Evolutionary conservation across 1,140 invertebrate species (phyloP).

Genomic region (Drosophila pachea): DNA sequence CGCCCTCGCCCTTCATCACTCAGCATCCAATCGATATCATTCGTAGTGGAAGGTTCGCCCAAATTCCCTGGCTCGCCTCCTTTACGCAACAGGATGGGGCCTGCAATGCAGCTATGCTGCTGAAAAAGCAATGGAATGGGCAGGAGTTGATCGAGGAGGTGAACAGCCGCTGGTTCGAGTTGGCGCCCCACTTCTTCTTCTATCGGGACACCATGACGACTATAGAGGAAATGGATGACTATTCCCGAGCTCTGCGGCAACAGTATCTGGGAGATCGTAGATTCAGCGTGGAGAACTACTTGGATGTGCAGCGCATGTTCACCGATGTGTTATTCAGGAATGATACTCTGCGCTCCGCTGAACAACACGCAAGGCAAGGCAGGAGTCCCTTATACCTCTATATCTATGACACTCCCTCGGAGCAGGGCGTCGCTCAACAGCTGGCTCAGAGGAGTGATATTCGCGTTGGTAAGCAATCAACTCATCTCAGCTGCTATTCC

Average conservation of each 20-base stretch:
- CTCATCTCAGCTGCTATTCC: background rate
- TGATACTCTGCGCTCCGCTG: slow-evolving; percentile 26
- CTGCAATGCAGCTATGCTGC: slow-evolving; percentile 78
- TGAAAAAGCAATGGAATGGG: slow-evolving; percentile 15
- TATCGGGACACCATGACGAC: slow-evolving; percentile 26
- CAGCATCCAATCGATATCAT: slow-evolving; percentile 80
- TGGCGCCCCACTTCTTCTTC: slow-evolving; percentile 43
- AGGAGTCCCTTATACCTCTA: slow-evolving; percentile 41
- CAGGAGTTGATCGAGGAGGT: slow-evolving; percentile 20
- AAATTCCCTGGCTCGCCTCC: slow-evolving; percentile 80
- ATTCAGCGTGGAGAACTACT: slow-evolving; percentile 47
- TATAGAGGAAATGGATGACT: slow-evolving; percentile 26
- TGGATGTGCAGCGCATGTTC: slow-evolving; percentile 43
- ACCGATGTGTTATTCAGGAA: slow-evolving; percentile 53
- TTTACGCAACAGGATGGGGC: slow-evolving; percentile 80
- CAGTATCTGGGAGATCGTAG: slow-evolving; percentile 32
- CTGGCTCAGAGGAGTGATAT: slow-evolving; percentile 33
- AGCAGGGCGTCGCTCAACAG: slow-evolving; percentile 6
- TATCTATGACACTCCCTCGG: slow-evolving; percentile 52
- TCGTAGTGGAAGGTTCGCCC: slow-evolving; percentile 77
- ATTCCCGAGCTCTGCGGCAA: slow-evolving; percentile 26
- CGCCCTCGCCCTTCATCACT: slow-evolving; percentile 79
- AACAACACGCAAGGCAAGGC: slow-evolving; percentile 27
- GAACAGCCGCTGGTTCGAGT: slow-evolving; percentile 33
- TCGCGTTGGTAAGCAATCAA: slow-evolving; percentile 5